These are phyloP conservation scores for Triplophysa bombifrons DNA, from an alignment of 2,797 vertebrate genomes.

Conservation along the genomic window DNA sequence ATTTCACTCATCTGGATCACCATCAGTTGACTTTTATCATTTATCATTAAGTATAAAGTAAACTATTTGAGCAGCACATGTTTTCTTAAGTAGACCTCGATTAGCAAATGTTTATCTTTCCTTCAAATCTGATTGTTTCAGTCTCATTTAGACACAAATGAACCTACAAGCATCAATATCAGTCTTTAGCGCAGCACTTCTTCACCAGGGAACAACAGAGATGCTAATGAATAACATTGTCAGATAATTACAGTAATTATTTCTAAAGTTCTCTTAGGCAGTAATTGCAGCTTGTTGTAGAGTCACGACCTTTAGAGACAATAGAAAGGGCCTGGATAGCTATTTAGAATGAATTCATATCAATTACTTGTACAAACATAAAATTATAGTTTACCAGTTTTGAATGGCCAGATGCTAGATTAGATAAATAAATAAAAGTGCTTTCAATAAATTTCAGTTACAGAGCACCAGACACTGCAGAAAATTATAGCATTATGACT, in stretches of 20 bases:
- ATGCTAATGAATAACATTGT: conserved; percentile 72
- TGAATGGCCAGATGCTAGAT: background rate
- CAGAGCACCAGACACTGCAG: background rate
- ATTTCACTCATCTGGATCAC: background rate
- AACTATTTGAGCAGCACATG: background rate
- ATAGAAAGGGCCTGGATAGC: conserved; percentile 30
- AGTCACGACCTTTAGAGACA: conserved; percentile 64
- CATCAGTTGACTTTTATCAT: background rate
- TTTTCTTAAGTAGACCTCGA: background rate
- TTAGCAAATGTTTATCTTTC: background rate
- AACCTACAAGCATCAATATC: conserved; percentile 47
- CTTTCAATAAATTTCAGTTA: background rate
- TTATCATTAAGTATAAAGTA: background rate
- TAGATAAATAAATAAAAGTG: background rate
- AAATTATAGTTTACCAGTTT: background rate
- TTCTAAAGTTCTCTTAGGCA: conserved; percentile 70
- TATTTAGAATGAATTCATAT: conserved; percentile 70
- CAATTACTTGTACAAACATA: conserved; percentile 61
- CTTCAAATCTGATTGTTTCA: background rate
- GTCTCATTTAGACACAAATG: background rate
- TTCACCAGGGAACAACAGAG: conserved; percentile 68
- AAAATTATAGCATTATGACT: background rate
- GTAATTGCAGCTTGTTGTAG: conserved; percentile 72
- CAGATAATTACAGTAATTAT: conserved; percentile 77
- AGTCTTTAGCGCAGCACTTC: conserved; percentile 58